Conservation (phyloP, 2,113 vertebrate species). For the Nothoprocta perdicaria region DNA sequence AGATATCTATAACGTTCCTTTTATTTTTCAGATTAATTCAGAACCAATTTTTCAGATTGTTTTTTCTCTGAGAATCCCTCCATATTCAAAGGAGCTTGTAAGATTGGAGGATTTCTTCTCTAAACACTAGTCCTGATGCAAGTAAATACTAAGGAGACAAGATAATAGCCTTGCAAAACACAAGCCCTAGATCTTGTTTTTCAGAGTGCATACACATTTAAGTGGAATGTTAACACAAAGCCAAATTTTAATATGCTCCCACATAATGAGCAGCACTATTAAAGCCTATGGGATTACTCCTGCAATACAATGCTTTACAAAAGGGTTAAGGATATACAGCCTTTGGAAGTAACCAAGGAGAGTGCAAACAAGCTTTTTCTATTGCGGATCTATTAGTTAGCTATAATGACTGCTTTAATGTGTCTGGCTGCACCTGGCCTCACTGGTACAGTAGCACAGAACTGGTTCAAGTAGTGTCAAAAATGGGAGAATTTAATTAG, state of each 20-base stretch:
- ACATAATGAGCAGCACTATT: neutral
- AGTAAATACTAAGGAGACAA: neutral
- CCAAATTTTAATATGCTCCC: neutral
- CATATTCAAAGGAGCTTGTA: neutral
- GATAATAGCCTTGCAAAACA: neutral
- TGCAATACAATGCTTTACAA: neutral
- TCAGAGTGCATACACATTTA: neutral
- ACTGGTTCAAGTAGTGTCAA: neutral
- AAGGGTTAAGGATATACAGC: neutral
- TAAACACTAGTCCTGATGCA: neutral
- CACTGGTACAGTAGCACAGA: neutral
- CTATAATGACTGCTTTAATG: neutral
- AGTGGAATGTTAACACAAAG: neutral
- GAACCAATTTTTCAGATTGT: neutral
- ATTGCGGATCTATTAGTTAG: neutral
- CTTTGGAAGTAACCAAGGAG: neutral
- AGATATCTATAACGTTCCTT: neutral
- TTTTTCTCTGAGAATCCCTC: slow-evolving; percentile 25
- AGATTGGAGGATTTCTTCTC: neutral
- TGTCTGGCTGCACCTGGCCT: neutral
- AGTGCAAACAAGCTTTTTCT: neutral
- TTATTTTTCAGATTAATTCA: neutral
- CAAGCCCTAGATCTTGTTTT: neutral
- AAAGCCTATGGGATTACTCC: neutral
- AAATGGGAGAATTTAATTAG: neutral